These are phyloP conservation scores for Serilophus lunatus DNA, from an alignment of 2,113 vertebrate species.

Conservation along the genomic window DNA sequence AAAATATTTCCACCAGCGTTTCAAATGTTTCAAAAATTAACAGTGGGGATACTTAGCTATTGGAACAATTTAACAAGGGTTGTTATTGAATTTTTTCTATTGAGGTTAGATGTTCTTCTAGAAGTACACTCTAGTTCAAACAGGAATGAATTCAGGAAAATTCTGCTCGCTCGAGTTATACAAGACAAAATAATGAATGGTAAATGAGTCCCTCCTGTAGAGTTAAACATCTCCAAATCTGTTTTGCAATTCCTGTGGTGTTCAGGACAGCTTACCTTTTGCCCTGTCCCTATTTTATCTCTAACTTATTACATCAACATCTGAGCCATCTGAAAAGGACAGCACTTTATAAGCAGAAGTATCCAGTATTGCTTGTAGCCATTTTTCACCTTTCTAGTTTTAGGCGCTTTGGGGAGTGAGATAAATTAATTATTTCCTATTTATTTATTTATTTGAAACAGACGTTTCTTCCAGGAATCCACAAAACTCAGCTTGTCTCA, in stretches of 20 bases:
- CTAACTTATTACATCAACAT: not conserved
- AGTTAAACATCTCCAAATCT: not conserved
- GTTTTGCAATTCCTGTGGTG: not conserved
- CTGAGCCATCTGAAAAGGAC: not conserved
- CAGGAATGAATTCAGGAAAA: constrained; percentile 31
- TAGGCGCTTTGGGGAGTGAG: not conserved
- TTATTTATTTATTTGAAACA: not conserved
- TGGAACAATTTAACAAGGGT: constrained; percentile 41
- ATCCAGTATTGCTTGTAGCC: not conserved
- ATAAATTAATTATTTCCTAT: not conserved
- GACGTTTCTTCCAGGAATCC: not conserved
- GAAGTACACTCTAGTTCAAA: constrained; percentile 37
- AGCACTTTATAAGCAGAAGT: not conserved
- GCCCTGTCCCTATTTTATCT: not conserved
- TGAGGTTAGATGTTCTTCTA: constrained; percentile 37
- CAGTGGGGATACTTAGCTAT: constrained; percentile 58
- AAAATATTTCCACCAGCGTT: constrained; percentile 52
- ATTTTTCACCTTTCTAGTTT: not conserved
- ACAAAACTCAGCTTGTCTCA: not conserved
- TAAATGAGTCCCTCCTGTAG: not conserved
- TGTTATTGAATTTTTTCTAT: constrained; percentile 33
- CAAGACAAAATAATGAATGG: not conserved
- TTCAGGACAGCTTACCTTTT: not conserved
- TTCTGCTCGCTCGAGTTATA: not conserved
- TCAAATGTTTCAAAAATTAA: constrained; percentile 57